A percentile compares a stretch with the other conserved stretches of the same genome.
Evolutionary conservation across 2,113 vertebrate genomes (phyloP).

Genomic region (Menura novaehollandiae): DNA sequence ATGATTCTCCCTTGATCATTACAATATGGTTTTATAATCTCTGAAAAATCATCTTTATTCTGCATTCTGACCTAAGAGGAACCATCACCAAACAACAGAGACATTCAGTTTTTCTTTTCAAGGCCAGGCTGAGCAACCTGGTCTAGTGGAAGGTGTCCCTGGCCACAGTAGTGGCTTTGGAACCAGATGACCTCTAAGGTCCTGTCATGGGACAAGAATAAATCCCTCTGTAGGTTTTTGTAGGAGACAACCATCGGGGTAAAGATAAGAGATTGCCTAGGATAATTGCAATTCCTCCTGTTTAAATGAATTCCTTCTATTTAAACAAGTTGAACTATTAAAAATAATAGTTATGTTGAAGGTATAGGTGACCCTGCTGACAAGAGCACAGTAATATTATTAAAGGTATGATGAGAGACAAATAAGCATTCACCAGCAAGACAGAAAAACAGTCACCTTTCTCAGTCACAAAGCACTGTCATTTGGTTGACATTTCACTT

Average conservation of each 20-base stretch:
- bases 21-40: neutral
- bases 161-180: neutral
- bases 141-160: neutral
- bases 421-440: neutral
- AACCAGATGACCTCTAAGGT: neutral
- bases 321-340: neutral
- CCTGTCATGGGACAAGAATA: neutral
- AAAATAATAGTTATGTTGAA: neutral
- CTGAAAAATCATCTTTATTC: neutral
- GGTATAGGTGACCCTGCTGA: neutral
- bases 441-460: neutral
- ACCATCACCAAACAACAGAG: neutral
- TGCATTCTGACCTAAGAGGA: neutral
- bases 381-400: neutral
- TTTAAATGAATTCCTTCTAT: neutral
- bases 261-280: neutral
- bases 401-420: neutral
- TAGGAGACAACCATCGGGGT: neutral
- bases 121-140: neutral
- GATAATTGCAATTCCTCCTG: neutral
- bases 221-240: neutral
- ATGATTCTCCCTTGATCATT: neutral
- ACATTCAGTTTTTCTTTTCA: neutral
- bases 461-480: neutral
- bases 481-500: neutral